phyloP scores from a whole-genome alignment of 2,888 invertebrate genomes.

The Serripes groenlandicus region DNA sequence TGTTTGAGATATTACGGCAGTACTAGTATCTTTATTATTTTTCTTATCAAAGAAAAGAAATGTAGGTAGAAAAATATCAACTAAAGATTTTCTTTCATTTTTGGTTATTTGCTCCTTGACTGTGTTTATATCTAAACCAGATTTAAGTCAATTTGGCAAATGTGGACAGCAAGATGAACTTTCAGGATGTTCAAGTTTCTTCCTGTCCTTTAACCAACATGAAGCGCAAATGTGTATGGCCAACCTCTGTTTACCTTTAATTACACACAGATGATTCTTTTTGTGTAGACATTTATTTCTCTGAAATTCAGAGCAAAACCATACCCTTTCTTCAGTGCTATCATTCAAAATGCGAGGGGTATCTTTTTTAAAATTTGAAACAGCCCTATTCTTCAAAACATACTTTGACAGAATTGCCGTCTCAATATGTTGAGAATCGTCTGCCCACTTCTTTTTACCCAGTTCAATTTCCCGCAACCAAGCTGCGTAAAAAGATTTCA shows the following conservation, averaged over 20 bases:
- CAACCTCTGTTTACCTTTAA: conserved; percentile 19
- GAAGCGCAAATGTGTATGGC: conserved; percentile 34
- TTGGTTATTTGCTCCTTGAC: no score
- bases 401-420: background rate
- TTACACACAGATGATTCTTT: background rate
- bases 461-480: conserved; percentile 1
- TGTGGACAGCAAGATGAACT: conserved; percentile 23
- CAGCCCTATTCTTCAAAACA: background rate
- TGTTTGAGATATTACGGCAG: no score
- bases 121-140: background rate
- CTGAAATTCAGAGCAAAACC: conserved; percentile 23
- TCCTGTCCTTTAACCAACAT: conserved; percentile 27
- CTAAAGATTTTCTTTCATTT: background rate
- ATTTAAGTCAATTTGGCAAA: background rate
- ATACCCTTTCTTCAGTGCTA: background rate
- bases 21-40: background rate
- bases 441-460: background rate
- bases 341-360: background rate
- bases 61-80: background rate
- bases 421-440: background rate
- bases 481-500: background rate
- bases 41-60: background rate
- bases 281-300: conserved; percentile 28
- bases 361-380: background rate
- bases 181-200: conserved; percentile 21